Base-by-base conservation (phyloP, 2,797 vertebrate species). In the Cheirogaleus major region DNA sequence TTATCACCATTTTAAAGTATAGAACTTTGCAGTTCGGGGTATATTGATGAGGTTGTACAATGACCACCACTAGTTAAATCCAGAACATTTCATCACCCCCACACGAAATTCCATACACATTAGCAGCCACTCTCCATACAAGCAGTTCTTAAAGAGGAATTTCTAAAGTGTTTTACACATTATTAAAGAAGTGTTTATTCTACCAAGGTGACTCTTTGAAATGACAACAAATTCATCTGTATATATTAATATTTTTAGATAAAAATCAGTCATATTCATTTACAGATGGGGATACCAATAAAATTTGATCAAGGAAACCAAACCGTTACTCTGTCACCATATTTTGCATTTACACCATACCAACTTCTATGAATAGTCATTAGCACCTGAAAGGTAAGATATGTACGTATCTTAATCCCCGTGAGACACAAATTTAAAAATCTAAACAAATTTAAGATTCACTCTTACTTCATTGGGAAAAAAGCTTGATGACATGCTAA, bases 401-500 rank as follows among this genome's bases (percentile, higher is more conserved):
- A 73, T 35, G 20, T 35, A 55, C 4, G 9, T 13, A 76, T n/a
- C 4, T 55, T 45, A 90, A 63, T 57, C 81, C 50, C 55, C 57
- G 65, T 25, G 22, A 84, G 72, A 65, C 87, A 9, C 18, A 92
- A 55, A 82, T 38, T 38, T 38, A 38, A 38, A 45, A 11, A 45
- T 11, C 45, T 45, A 45, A 45, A 9, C 18, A 92, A 57, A 82
- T 84, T 93, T 85, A 81, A 67, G 43, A 41, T 85, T 89, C 50
- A 87, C 81, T 73, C 80, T 94, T 70, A 88, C 25, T 12, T 94
- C 89, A 50, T 69, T 80, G n/a, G 76, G 67, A 78, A 91, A 78
- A 91, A 93, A 89, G 75, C 32, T 9, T 90, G 80, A 93, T 43
- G 83, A 89, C 80, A 86, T 87, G 75, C 86, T 84, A 90, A 93